Base-by-base conservation (phyloP, 2,888 invertebrate genomes). In the Crioceris asparagi region DNA sequence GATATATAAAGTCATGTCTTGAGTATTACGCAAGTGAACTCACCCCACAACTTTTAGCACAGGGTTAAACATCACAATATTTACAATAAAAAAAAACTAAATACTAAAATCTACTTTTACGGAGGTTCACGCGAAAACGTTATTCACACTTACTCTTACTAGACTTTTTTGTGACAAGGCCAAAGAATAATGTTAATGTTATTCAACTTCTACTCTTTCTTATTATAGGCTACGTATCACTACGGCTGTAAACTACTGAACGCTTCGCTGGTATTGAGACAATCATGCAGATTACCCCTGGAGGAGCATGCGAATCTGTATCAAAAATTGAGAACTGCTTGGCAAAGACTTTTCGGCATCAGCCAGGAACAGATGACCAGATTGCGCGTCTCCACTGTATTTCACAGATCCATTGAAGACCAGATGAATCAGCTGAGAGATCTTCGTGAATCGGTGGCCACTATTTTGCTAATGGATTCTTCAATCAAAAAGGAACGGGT, bases 201-300 rank as follows among this genome's bases (percentile, higher is more conserved):
- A n/a, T n/a, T n/a, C n/a, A n/a, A n/a, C n/a, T n/a, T n/a, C n/a
- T n/a, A n/a, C n/a, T n/a, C n/a, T n/a, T n/a, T n/a, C n/a, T n/a
- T n/a, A 44, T 60, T 62, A 27, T 60, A 86, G 84, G 79, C 80
- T 34, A 83, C 84, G 12, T 84, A 78, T 60, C 80, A 84, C 48
- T 87, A 86, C 54, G 86, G 86, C 11, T 79, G 77, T 52, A 83
- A 86, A 64, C 65, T 86, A 43, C 65, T 84, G 32, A 77, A 79
- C 51, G 84, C 84, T 3, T 79, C 84, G 2, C 65, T 81, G 35
- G 75, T 81, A 10, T 58, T 87, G 41, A 68, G 86, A 31, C 72
- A 80, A 43, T 80, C 83, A 17, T 77, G 84, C 57, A 75, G 80
- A 55, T 64, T 80, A 46, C 66, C 72, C 15, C 56, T 70, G 36